Conservation (phyloP, 2,888 invertebrate genomes). For the Autographa pulchrina region DNA sequence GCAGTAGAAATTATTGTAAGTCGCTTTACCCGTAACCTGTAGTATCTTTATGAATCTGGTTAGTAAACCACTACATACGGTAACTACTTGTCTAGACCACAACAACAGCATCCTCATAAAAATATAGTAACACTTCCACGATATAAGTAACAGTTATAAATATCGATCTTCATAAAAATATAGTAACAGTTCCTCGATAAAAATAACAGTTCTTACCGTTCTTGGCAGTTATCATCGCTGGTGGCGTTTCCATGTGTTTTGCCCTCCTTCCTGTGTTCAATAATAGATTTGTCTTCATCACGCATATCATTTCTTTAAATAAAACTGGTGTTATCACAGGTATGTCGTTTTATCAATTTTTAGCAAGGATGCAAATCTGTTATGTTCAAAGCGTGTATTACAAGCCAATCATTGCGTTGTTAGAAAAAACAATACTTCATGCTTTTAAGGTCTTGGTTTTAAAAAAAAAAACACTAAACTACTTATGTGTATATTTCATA, state of each 20-base stretch:
- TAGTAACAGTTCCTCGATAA: background rate
- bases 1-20: no score
- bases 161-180: background rate
- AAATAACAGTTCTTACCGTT: slow-evolving; percentile 39
- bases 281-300: slow-evolving; percentile 11
- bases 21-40: background rate
- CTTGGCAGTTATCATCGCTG: slow-evolving; percentile 33
- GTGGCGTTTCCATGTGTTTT: slow-evolving; percentile 32
- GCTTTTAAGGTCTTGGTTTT: slow-evolving; percentile 22
- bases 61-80: background rate
- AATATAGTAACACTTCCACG: background rate
- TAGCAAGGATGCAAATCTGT: slow-evolving; percentile 18
- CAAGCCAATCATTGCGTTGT: slow-evolving; percentile 14
- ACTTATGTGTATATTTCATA: no score
- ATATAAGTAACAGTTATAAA: background rate
- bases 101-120: background rate
- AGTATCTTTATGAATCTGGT: background rate
- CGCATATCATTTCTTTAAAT: background rate
- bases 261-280: slow-evolving; percentile 1
- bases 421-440: slow-evolving; percentile 32
- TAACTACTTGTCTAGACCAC: background rate
- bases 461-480: no score
- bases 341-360: slow-evolving; percentile 1
- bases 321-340: slow-evolving; percentile 1
- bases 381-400: background rate